phyloP scores from a whole-genome alignment of 2,888 invertebrate species.

The Drosophila prostipennis region DNA sequence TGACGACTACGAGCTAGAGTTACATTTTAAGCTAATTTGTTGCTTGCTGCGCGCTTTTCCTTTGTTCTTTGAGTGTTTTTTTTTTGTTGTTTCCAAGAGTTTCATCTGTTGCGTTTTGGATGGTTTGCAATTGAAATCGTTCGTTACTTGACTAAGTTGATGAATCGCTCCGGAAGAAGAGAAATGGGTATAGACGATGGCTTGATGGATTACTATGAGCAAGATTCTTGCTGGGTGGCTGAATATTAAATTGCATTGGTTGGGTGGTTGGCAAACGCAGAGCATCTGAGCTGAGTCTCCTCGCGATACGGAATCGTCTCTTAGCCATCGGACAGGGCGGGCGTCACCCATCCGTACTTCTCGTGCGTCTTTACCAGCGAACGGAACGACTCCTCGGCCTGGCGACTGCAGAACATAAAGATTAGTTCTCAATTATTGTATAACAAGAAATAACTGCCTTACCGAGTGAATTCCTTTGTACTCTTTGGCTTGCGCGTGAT shows the following conservation, averaged over 20 bases:
- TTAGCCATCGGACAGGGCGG: conserved; percentile 93
- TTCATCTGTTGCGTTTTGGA: conserved; percentile 47
- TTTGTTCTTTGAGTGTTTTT: conserved; percentile 11
- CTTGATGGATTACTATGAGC: conserved; percentile 25
- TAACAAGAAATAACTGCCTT: conserved; percentile 2
- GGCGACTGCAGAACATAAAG: conserved; percentile 84
- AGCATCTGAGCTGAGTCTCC: conserved; percentile 58
- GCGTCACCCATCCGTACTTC: conserved; percentile 96
- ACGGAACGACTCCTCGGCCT: conserved; percentile 95
- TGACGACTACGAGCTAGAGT: conserved; percentile 66
- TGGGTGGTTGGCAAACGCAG: conserved; percentile 72
- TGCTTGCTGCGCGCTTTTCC: conserved; percentile 37
- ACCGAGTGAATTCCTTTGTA: conserved; percentile 90
- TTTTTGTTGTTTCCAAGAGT: conserved; percentile 3
- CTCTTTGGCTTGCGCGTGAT: conserved; percentile 91
- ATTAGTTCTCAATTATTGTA: background rate
- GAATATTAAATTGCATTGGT: conserved; percentile 29
- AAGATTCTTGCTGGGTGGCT: conserved; percentile 10
- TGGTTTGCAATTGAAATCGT: conserved; percentile 78
- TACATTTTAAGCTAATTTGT: conserved; percentile 69
- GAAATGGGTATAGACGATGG: conserved; percentile 17
- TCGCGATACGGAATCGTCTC: conserved; percentile 2
- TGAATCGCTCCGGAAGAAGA: background rate
- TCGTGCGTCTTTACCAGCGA: conserved; percentile 95
- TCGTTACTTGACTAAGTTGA: conserved; percentile 47